Base-by-base conservation (phyloP, 2,888 invertebrate genomes). In the Pseudococcus viburni region DNA sequence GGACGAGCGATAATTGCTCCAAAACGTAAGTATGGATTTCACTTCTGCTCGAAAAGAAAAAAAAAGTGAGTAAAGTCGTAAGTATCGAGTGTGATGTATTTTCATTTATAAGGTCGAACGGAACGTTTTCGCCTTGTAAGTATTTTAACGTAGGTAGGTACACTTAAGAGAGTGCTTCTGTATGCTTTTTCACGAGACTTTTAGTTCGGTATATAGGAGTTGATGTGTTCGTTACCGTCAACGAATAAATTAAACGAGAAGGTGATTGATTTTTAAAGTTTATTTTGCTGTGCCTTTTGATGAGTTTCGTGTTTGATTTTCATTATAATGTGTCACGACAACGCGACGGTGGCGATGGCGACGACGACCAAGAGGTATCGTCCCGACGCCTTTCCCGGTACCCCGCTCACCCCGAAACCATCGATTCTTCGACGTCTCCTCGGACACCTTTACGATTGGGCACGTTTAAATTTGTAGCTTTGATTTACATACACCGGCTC, bases 161-260 rank as follows among this genome's bases (percentile, higher is more conserved):
- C 17, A 17, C 51, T 51, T 51, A 17, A 51, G 51, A 51, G 12
- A 51, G 51, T 51, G 51, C 51, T 51, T 33, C 26, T 33, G 3
- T 51, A 12, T 51, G 51, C 51, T 46, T 2, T 46, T 51, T 51
- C 26, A 51, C 51, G 12, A 5, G 17, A 51, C 17, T 51, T 51
- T 51, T 17, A 17, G 51, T 5, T 17, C 11, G 17, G 51, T 51
- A 51, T 51, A 51, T 64, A 64, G 64, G 22, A 64, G 64, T 22
- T 22, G 8, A 19, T 22, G 19, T 64, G 64, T 64, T 64, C 64
- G 64, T 64, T 64, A 64, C 64, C 22, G 64, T 64, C 64, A 22
- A 64, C 64, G 64, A 64, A 64, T 64, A 64, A 64, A 64, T 64
- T 64, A 64, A 64, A 64, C 64, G 64, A 64, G 64, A 64, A 64